A percentile compares a stretch with the other conserved stretches of the same genome.
Evolutionary conservation across 2,888 invertebrate genomes (phyloP).

Genomic region (Halocaridina rubra): DNA sequence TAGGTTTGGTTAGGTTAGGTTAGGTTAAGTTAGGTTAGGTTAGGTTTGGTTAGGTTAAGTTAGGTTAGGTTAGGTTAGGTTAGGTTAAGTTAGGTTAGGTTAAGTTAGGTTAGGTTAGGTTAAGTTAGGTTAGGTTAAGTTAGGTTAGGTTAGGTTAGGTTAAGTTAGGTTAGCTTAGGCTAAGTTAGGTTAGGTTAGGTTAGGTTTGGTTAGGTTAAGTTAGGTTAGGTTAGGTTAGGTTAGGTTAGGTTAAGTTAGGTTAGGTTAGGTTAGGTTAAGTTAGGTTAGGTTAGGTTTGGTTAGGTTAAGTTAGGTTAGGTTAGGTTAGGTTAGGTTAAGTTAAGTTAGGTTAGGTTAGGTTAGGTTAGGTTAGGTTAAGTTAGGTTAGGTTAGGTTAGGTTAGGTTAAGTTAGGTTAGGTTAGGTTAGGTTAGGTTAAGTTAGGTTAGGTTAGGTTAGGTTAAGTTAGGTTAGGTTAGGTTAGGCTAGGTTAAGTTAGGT

Average conservation of each 20-base stretch:
- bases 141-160: too few relatives aligned
- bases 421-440: constrained; percentile 46
- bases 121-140: too few relatives aligned
- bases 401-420: constrained; percentile 49
- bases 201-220: constrained; percentile 64
- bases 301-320: neutral
- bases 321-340: neutral
- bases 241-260: constrained; percentile 67
- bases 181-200: constrained; percentile 68
- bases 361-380: constrained; percentile 59
- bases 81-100: too few relatives aligned
- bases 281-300: constrained; percentile 54
- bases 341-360: constrained; percentile 52
- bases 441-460: constrained; percentile 37
- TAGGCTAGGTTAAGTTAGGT: too few relatives aligned
- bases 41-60: too few relatives aligned
- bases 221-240: constrained; percentile 67
- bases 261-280: constrained; percentile 48
- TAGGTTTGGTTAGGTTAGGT: too few relatives aligned
- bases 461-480: too few relatives aligned
- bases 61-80: too few relatives aligned
- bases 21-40: too few relatives aligned
- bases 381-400: constrained; percentile 58
- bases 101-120: too few relatives aligned
- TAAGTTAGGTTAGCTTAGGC: constrained; percentile 51